A percentile compares a stretch with the other conserved stretches of the same genome.
These are phyloP conservation scores for Dasysyrphus tricinctus DNA, from an alignment of 2,888 invertebrate genomes.

Conservation along the genomic window DNA sequence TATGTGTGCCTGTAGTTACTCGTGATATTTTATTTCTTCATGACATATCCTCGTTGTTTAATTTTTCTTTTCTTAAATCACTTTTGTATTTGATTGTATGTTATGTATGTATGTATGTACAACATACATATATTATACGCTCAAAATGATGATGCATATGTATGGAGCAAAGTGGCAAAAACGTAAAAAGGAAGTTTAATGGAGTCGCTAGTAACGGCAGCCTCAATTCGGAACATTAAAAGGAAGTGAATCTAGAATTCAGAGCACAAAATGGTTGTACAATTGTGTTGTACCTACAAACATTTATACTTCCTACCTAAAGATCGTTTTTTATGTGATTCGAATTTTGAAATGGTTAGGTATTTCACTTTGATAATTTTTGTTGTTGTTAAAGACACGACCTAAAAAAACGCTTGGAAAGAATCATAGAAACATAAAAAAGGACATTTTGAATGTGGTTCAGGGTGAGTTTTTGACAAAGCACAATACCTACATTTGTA, in stretches of 20 bases:
- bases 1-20: slow-evolving; percentile 33
- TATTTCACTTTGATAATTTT: slow-evolving; percentile 45
- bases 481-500: slow-evolving; percentile 4
- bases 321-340: slow-evolving; percentile 34
- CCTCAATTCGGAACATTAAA: slow-evolving; percentile 51
- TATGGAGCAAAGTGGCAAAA: not conserved
- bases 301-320: slow-evolving; percentile 7
- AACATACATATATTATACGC: not conserved
- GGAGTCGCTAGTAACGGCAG: slow-evolving; percentile 23
- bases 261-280: slow-evolving; percentile 18
- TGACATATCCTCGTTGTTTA: slow-evolving; percentile 30
- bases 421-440: not conserved
- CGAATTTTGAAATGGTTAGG: slow-evolving; percentile 36
- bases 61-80: slow-evolving; percentile 34
- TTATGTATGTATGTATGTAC: not conserved
- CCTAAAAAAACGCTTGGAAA: not conserved
- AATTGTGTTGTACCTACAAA: not conserved
- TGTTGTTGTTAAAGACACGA: not conserved
- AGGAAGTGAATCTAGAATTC: slow-evolving; percentile 37
- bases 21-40: slow-evolving; percentile 48
- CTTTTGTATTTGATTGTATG: not conserved
- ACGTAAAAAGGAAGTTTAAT: slow-evolving; percentile 15
- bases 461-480: slow-evolving; percentile 34
- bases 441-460: slow-evolving; percentile 27
- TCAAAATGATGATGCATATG: not conserved